These are phyloP conservation scores for Hydropsyche tenuis DNA, from an alignment of 1,140 invertebrate species.

Conservation along the genomic window DNA sequence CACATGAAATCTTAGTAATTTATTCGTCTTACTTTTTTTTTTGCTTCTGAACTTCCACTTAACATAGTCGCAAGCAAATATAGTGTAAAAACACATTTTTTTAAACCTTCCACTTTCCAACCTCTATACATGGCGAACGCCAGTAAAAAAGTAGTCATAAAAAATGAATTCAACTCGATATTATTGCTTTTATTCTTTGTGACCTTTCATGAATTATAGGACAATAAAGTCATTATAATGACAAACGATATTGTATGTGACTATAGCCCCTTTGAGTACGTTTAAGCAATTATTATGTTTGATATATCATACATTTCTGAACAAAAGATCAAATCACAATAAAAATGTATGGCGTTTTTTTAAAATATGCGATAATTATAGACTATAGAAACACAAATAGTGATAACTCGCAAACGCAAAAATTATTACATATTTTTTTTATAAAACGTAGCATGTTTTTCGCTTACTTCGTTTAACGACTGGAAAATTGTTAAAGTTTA, in stretches of 20 bases:
- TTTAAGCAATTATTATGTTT: no score
- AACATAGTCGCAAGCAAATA: not conserved
- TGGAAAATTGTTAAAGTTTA: no score
- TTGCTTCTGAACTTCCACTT: not conserved
- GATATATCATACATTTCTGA: no score
- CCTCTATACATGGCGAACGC: not conserved
- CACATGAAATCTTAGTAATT: not conserved
- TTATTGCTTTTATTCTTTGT: not conserved
- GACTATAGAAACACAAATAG: no score
- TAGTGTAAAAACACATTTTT: not conserved
- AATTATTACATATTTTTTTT: no score
- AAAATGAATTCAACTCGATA: not conserved
- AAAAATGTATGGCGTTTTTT: no score
- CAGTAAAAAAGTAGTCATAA: not conserved
- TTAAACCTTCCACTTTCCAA: not conserved
- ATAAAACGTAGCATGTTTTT: no score
- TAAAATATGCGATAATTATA: no score
- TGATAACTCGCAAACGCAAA: no score
- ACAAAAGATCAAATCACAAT: no score
- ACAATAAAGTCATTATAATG: not conserved
- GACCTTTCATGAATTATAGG: constrained; percentile 1
- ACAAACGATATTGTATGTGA: not conserved
- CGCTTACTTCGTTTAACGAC: no score
- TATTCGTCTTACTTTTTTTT: constrained; percentile 4
- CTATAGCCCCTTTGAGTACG: not conserved